Conservation (phyloP, 2,113 vertebrate species). For the Theristicus caerulescens region DNA sequence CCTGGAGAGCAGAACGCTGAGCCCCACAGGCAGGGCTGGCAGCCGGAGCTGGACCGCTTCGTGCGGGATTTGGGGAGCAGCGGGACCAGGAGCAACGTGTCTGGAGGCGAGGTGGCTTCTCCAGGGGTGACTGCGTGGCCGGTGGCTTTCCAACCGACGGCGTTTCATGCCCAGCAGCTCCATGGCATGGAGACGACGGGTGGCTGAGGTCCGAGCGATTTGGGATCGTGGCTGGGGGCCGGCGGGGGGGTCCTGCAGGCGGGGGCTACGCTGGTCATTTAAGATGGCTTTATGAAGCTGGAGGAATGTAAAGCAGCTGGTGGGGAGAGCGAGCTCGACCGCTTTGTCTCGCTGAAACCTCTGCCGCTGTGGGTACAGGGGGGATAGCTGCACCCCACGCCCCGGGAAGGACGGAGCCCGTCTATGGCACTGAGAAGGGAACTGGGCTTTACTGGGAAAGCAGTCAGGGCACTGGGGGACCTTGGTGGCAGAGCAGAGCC, state of each 20-base stretch:
- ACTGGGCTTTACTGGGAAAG: not conserved
- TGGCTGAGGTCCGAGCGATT: not conserved
- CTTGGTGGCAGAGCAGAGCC: not conserved
- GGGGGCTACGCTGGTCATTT: not conserved
- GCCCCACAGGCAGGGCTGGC: not conserved
- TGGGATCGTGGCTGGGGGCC: not conserved
- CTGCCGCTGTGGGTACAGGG: not conserved
- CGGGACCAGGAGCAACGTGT: not conserved
- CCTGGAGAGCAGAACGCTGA: not conserved
- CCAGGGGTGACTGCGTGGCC: not conserved
- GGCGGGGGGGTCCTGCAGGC: not conserved
- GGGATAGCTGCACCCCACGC: not conserved
- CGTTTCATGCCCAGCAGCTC: not conserved
- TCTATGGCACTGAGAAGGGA: not conserved
- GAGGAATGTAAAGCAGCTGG: not conserved
- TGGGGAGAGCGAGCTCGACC: accelerated
- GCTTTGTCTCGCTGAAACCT: not conserved
- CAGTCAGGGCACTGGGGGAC: not conserved
- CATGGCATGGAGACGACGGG: accelerated
- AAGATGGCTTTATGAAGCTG: not conserved
- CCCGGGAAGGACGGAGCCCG: not conserved
- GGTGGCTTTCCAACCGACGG: accelerated
- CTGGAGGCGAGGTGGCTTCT: not conserved
- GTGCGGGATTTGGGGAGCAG: not conserved
- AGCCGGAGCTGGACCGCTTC: not conserved